Evolutionary conservation across 1,140 invertebrate genomes (phyloP).

Genomic region (Probaryconus sp.): DNA sequence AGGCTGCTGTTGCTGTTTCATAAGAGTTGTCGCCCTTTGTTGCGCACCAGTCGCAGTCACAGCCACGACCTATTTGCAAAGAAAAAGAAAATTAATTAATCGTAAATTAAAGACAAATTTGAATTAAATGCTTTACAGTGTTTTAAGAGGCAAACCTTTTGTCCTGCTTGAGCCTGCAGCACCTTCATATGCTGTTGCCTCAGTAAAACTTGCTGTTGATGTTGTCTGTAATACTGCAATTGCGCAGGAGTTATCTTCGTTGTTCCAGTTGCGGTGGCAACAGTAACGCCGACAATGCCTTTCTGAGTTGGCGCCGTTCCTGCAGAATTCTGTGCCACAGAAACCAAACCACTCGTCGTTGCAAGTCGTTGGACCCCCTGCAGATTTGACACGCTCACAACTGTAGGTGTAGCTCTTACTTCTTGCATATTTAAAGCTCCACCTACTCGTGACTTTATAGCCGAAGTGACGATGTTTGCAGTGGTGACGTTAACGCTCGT

Average conservation of each 20-base stretch:
- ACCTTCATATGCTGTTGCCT: slow-evolving; percentile 76
- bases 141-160: slow-evolving; percentile 70
- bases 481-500: slow-evolving; percentile 61
- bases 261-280: slow-evolving; percentile 72
- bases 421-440: slow-evolving; percentile 69
- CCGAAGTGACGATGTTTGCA: slow-evolving; percentile 62
- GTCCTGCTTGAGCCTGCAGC: slow-evolving; percentile 69
- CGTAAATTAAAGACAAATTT: no score
- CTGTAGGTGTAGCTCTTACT: slow-evolving; percentile 65
- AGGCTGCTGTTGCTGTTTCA: slow-evolving; percentile 67
- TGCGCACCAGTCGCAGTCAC: slow-evolving; percentile 58
- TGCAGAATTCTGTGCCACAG: slow-evolving; percentile 67
- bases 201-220: slow-evolving; percentile 73
- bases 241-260: slow-evolving; percentile 78
- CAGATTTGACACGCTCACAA: slow-evolving; percentile 71
- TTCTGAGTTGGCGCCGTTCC: slow-evolving; percentile 66
- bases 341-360: slow-evolving; percentile 66
- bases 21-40: slow-evolving; percentile 70
- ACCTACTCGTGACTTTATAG: slow-evolving; percentile 69
- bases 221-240: slow-evolving; percentile 77
- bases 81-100: no score
- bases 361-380: slow-evolving; percentile 70
- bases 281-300: slow-evolving; percentile 70
- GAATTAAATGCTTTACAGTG: no score
- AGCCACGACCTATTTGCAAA: slow-evolving; percentile 68